phyloP scores from a whole-genome alignment of 2,888 invertebrate species.

The Agrotis segetum region DNA sequence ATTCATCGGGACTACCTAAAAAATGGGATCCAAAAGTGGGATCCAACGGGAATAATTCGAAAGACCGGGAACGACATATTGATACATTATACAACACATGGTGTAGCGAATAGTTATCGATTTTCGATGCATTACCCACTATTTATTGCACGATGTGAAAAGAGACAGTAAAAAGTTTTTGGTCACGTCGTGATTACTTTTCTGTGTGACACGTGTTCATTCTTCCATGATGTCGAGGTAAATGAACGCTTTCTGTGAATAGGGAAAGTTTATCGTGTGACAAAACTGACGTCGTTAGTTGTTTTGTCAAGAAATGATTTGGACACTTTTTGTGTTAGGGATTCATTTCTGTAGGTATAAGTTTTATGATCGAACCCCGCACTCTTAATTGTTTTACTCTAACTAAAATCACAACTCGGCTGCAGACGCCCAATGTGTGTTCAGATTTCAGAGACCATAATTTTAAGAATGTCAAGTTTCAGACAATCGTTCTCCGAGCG shows the following conservation, averaged over 20 bases:
- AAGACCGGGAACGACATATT: conserved; percentile 58
- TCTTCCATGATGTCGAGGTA: conserved; percentile 17
- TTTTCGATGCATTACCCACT: conserved; percentile 49
- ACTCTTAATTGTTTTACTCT: not conserved
- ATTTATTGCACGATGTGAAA: conserved; percentile 43
- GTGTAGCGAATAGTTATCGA: conserved; percentile 55
- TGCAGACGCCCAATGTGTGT: not conserved
- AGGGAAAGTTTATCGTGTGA: conserved; percentile 4
- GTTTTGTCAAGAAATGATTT: not conserved
- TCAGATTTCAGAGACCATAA: not conserved
- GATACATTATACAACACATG: conserved; percentile 58
- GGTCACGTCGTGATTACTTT: conserved; percentile 38
- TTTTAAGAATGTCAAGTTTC: not conserved
- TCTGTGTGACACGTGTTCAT: conserved; percentile 35
- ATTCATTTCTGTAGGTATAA: no score
- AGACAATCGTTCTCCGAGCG: no score
- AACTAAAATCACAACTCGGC: not conserved
- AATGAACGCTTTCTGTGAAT: conserved; percentile 29
- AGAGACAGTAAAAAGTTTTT: conserved; percentile 33
- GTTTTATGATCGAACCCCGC: no score
- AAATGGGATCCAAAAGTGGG: no score
- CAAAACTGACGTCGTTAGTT: not conserved
- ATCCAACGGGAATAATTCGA: no score
- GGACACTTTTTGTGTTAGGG: not conserved
- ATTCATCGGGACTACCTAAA: no score